Conservation (phyloP, 2,797 vertebrate genomes). For the Sparus aurata region DNA sequence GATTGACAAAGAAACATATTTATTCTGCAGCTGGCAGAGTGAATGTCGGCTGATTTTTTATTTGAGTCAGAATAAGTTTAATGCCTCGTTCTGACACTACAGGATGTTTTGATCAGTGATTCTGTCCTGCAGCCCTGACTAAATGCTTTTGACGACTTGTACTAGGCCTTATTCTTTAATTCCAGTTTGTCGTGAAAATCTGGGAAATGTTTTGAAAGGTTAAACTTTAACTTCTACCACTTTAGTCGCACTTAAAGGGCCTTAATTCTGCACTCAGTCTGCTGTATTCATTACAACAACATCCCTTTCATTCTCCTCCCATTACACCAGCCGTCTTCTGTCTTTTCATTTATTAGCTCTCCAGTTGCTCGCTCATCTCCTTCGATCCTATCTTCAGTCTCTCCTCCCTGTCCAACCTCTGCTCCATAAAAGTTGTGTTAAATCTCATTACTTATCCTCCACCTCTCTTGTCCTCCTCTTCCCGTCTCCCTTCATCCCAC, state of each 20-base stretch:
- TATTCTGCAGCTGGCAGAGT: neutral
- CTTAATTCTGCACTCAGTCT: neutral
- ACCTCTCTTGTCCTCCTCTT: neutral
- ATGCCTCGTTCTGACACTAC: no score
- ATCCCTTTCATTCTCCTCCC: neutral
- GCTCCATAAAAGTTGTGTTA: constrained; percentile 20
- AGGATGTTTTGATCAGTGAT: no score
- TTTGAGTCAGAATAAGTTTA: no score
- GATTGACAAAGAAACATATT: no score
- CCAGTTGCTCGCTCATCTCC: neutral
- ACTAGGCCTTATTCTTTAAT: neutral
- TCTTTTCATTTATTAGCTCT: neutral
- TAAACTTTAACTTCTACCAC: no score
- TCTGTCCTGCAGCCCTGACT: neutral
- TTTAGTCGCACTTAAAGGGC: no score
- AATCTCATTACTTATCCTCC: constrained; percentile 27
- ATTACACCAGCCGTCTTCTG: neutral
- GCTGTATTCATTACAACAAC: neutral
- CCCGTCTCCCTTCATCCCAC: constrained; percentile 7
- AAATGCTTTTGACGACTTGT: neutral
- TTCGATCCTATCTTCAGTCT: neutral
- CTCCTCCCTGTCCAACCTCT: neutral
- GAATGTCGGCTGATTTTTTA: no score
- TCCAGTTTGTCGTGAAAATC: no score
- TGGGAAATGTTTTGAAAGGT: no score